Conservation (phyloP, 2,888 invertebrate genomes). For the Oligia strigilis region DNA sequence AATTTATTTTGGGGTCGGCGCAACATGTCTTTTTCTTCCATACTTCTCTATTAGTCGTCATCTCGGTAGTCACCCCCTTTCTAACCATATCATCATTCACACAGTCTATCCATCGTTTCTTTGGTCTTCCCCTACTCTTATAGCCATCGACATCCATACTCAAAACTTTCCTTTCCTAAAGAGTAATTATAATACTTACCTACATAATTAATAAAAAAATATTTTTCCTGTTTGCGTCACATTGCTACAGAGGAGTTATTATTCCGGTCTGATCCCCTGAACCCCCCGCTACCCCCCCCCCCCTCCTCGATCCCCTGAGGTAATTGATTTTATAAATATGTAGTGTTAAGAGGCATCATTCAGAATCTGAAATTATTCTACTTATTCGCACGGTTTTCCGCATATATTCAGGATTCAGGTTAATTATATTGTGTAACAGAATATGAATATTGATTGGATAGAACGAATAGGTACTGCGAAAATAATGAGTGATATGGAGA, state of each 20-base stretch:
- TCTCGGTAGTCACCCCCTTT: no score
- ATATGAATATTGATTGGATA: conserved; percentile 17
- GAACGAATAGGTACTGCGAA: neutral
- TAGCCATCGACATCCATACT: neutral
- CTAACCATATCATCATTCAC: no score
- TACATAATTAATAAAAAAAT: neutral
- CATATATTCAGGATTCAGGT: neutral
- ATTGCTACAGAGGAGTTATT: no score
- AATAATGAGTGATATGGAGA: conserved; percentile 10
- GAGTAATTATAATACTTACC: neutral
- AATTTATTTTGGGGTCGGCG: neutral
- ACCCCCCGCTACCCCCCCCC: no score
- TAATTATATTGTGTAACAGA: neutral
- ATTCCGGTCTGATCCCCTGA: no score
- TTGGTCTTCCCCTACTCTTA: no score
- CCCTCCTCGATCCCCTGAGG: no score
- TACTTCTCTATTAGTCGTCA: no score
- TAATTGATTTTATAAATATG: neutral
- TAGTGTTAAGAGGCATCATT: neutral
- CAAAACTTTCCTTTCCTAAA: neutral
- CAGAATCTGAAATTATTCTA: neutral
- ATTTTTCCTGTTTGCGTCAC: conserved; percentile 4
- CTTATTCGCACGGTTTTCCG: conserved; percentile 11
- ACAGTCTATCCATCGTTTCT: no score
- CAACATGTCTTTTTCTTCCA: no score